Conservation (phyloP, 2,888 invertebrate species). For the Phortica magna region DNA sequence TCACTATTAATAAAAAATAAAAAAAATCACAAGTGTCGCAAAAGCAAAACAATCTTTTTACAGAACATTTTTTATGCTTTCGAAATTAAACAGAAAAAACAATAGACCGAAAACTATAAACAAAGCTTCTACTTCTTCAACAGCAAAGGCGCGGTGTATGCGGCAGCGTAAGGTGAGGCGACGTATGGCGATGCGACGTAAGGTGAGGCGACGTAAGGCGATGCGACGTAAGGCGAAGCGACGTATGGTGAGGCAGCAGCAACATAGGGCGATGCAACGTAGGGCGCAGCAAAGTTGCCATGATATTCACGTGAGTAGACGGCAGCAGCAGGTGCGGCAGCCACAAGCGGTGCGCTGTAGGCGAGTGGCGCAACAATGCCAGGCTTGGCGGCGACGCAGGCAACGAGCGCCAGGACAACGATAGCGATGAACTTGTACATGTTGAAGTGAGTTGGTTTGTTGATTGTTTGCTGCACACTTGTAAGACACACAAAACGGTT, state of each 20-base stretch:
- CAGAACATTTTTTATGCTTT: too few relatives aligned
- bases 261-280: slow-evolving; percentile 57
- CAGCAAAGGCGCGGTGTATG: slow-evolving; percentile 54
- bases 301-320: slow-evolving; percentile 81
- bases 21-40: neutral
- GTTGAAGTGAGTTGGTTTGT: slow-evolving; percentile 44
- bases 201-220: slow-evolving; percentile 68
- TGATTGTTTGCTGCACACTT: slow-evolving; percentile 27
- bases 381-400: slow-evolving; percentile 71
- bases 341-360: slow-evolving; percentile 77
- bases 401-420: slow-evolving; percentile 68
- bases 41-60: too few relatives aligned
- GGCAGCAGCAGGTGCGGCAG: slow-evolving; percentile 78
- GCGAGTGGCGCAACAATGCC: slow-evolving; percentile 71
- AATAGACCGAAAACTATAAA: neutral
- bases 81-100: neutral
- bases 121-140: slow-evolving; percentile 54
- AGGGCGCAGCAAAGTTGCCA: slow-evolving; percentile 77
- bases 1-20: too few relatives aligned
- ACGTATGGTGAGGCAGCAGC: slow-evolving; percentile 40
- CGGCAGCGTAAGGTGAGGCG: slow-evolving; percentile 59
- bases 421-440: slow-evolving; percentile 68
- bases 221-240: slow-evolving; percentile 37
- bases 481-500: slow-evolving; percentile 60
- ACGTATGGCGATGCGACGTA: slow-evolving; percentile 66